phyloP scores from a whole-genome alignment of 2,113 vertebrate species.

The Phrynocephalus versicolor region DNA sequence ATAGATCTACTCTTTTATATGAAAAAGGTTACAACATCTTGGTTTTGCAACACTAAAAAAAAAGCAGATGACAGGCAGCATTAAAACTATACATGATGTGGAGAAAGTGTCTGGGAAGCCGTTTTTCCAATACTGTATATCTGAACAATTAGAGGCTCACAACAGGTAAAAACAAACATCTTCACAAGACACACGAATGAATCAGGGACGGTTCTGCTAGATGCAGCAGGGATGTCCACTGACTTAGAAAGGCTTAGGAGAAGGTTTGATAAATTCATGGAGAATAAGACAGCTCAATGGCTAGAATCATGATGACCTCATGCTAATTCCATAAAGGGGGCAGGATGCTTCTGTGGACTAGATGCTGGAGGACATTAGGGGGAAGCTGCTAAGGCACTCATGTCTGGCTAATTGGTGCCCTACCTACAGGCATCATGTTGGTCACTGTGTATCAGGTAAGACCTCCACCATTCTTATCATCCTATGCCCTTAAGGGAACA shows the following conservation, averaged over 20 bases:
- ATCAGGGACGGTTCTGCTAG: neutral
- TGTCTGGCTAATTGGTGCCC: neutral
- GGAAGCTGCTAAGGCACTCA: neutral
- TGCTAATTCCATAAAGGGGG: neutral
- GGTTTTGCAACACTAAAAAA: neutral
- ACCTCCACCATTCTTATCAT: neutral
- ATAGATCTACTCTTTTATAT: neutral
- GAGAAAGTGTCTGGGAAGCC: neutral
- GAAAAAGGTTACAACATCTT: neutral
- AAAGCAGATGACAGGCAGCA: neutral
- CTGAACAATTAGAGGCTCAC: neutral
- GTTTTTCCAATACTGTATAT: neutral
- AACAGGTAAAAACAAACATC: neutral
- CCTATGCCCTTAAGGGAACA: neutral
- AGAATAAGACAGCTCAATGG: neutral
- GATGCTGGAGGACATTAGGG: neutral
- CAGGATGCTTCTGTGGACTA: neutral
- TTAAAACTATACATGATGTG: neutral
- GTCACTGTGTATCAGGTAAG: neutral
- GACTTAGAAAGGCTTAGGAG: neutral
- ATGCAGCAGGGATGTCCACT: neutral
- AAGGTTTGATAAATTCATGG: neutral
- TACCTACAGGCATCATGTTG: neutral
- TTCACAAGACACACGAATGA: neutral
- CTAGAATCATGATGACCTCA: neutral